phyloP scores from a whole-genome alignment of 2,113 vertebrate genomes.

The Dendropsophus ebraccatus region DNA sequence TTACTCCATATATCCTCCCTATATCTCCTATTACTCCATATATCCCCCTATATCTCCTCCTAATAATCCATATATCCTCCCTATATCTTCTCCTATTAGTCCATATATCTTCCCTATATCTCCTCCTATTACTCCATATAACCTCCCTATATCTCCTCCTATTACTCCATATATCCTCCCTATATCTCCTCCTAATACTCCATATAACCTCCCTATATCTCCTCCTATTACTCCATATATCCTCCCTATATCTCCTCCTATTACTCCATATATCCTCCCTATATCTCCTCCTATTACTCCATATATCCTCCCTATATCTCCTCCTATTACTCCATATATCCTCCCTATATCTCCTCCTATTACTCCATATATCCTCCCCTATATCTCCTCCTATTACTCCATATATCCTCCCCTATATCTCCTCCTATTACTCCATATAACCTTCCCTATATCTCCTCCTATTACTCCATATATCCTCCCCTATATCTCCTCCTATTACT shows the following conservation, averaged over 20 bases:
- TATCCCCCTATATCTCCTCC: not conserved
- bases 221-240: too few species aligned
- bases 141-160: not conserved
- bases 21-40: too few species aligned
- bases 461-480: too few species aligned
- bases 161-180: not conserved
- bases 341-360: not conserved
- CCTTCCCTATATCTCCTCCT: too few species aligned
- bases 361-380: too few species aligned
- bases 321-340: too few species aligned
- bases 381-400: too few species aligned
- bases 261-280: not conserved
- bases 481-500: too few species aligned
- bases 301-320: not conserved
- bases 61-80: constrained; percentile 11
- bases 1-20: not conserved
- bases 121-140: too few species aligned
- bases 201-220: too few species aligned
- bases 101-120: not conserved
- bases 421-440: too few species aligned
- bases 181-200: not conserved
- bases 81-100: not conserved
- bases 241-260: not conserved
- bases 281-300: not conserved
- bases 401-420: too few species aligned